A percentile compares a stretch with the other conserved stretches of the same genome.
phyloP scores from a whole-genome alignment of 1,140 invertebrate genomes.

The Patella vulgata region DNA sequence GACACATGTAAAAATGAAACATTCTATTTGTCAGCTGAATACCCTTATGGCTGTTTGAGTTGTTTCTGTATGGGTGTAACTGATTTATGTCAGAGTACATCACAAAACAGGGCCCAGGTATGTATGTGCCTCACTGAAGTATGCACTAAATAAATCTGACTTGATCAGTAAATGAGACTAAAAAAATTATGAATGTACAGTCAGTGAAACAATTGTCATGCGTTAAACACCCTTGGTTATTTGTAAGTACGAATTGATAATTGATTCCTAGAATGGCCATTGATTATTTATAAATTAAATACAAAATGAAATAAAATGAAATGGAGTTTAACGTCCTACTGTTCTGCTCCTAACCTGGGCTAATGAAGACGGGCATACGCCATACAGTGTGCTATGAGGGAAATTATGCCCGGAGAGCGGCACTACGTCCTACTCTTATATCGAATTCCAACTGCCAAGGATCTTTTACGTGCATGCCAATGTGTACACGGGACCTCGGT shows the following conservation, averaged over 20 bases:
- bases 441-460: too few relatives aligned
- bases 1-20: constrained; percentile 47
- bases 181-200: background rate
- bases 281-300: too few relatives aligned
- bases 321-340: too few relatives aligned
- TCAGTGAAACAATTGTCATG: background rate
- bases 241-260: background rate
- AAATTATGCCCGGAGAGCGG: too few relatives aligned
- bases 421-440: too few relatives aligned
- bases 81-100: constrained; percentile 54
- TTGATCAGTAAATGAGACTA: background rate
- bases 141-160: background rate
- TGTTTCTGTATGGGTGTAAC: constrained; percentile 66
- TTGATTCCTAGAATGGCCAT: background rate
- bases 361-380: too few relatives aligned
- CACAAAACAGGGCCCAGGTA: constrained; percentile 57
- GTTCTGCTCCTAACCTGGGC: too few relatives aligned
- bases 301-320: too few relatives aligned
- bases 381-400: too few relatives aligned
- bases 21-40: constrained; percentile 55
- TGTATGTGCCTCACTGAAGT: background rate
- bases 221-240: background rate
- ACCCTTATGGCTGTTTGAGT: constrained; percentile 56
- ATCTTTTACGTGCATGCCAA: too few relatives aligned
- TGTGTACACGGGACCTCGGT: too few relatives aligned